These are phyloP conservation scores for Procambarus clarkii DNA, from an alignment of 1,140 invertebrate species.

Conservation along the genomic window DNA sequence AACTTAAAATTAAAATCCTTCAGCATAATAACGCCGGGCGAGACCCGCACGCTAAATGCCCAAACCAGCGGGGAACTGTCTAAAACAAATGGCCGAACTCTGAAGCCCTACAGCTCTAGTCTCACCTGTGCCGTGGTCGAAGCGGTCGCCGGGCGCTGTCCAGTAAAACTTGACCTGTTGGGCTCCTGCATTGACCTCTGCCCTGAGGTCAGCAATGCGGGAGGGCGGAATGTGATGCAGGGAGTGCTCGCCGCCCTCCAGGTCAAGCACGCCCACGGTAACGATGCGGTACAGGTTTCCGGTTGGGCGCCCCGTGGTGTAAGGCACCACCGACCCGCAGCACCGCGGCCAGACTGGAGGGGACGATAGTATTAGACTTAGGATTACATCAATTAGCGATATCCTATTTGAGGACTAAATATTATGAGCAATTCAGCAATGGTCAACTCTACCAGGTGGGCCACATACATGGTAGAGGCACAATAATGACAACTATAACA, in stretches of 20 bases:
- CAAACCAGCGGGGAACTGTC: too few relatives aligned
- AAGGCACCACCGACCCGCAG: conserved; percentile 71
- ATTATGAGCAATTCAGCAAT: too few relatives aligned
- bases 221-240: conserved; percentile 73
- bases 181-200: conserved; percentile 70
- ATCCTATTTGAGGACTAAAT: too few relatives aligned
- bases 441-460: too few relatives aligned
- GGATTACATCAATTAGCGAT: too few relatives aligned
- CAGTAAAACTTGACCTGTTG: conserved; percentile 73
- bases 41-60: too few relatives aligned
- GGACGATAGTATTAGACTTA: neutral
- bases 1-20: too few relatives aligned
- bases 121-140: conserved; percentile 72
- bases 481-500: too few relatives aligned
- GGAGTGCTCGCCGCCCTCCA: conserved; percentile 48
- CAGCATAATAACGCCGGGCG: too few relatives aligned
- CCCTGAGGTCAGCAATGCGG: conserved; percentile 74
- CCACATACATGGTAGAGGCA: too few relatives aligned
- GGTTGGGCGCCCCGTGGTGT: conserved; percentile 56
- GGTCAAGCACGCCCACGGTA: conserved; percentile 69
- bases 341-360: conserved; percentile 60
- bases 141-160: conserved; percentile 74
- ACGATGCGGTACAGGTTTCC: conserved; percentile 61
- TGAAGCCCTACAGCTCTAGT: neutral
- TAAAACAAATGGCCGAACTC: too few relatives aligned